phyloP scores from a whole-genome alignment of 2,888 invertebrate genomes.

The Cepaea hortensis region DNA sequence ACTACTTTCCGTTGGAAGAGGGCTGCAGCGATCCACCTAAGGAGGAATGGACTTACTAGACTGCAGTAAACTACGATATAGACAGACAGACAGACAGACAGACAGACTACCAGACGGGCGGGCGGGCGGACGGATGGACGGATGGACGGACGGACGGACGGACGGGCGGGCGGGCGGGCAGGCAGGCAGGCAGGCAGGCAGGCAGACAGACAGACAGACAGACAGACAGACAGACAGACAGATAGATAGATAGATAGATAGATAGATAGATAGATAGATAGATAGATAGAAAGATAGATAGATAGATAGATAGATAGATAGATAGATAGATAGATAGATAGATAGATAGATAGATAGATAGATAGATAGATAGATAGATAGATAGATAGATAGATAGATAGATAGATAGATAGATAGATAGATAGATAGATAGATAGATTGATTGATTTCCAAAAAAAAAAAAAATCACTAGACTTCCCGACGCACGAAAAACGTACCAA shows the following conservation, averaged over 20 bases:
- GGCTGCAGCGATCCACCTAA: too few relatives aligned
- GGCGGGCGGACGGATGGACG: background rate
- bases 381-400: background rate
- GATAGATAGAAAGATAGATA: background rate
- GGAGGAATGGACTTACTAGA: too few relatives aligned
- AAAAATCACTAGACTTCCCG: too few relatives aligned
- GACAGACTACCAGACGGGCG: background rate
- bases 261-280: background rate
- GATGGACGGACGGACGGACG: too few relatives aligned
- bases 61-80: too few relatives aligned
- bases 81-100: too few relatives aligned
- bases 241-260: background rate
- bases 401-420: conserved; percentile 1
- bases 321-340: background rate
- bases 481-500: too few relatives aligned
- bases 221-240: background rate
- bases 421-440: background rate
- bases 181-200: background rate
- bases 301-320: background rate
- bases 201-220: background rate
- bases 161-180: background rate
- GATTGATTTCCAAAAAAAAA: background rate
- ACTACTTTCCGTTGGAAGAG: too few relatives aligned
- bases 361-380: background rate
- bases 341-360: background rate